Evolutionary conservation across 2,797 vertebrate genomes (phyloP).

Genomic region (Typhlichthys subterraneus): DNA sequence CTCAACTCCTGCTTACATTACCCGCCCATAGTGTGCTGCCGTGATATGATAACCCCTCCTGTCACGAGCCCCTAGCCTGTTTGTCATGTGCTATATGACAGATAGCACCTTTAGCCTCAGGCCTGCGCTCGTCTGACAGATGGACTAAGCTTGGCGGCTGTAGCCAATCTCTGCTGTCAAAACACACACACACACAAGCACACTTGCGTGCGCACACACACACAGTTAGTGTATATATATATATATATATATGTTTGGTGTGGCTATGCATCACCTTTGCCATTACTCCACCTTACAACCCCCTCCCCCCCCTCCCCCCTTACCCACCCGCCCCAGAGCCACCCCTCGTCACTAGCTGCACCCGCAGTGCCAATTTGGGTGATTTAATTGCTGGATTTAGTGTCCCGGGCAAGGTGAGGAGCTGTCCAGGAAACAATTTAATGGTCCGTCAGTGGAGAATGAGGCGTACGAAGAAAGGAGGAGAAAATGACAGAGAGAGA

Average conservation of each 20-base stretch:
- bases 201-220: slow-evolving; percentile 19
- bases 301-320: background rate
- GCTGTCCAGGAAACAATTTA: slow-evolving; percentile 74
- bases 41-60: slow-evolving; percentile 59
- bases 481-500: slow-evolving; percentile 13
- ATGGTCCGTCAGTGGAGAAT: slow-evolving; percentile 50
- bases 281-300: slow-evolving; percentile 29
- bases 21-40: slow-evolving; percentile 24
- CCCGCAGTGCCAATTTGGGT: slow-evolving; percentile 68
- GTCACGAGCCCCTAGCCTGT: slow-evolving; percentile 64
- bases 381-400: slow-evolving; percentile 80
- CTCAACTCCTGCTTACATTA: background rate
- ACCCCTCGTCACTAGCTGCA: slow-evolving; percentile 24
- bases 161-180: slow-evolving; percentile 61
- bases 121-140: slow-evolving; percentile 64
- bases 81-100: slow-evolving; percentile 68
- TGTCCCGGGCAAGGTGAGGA: slow-evolving; percentile 72
- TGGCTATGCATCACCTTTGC: background rate
- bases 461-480: slow-evolving; percentile 23
- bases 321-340: slow-evolving; percentile 29
- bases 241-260: background rate
- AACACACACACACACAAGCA: slow-evolving; percentile 20
- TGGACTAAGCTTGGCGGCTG: slow-evolving; percentile 59
- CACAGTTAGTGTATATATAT: slow-evolving; percentile 1
- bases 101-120: slow-evolving; percentile 73